Conservation (phyloP, 2,888 invertebrate species). For the Sinelater perroti region DNA sequence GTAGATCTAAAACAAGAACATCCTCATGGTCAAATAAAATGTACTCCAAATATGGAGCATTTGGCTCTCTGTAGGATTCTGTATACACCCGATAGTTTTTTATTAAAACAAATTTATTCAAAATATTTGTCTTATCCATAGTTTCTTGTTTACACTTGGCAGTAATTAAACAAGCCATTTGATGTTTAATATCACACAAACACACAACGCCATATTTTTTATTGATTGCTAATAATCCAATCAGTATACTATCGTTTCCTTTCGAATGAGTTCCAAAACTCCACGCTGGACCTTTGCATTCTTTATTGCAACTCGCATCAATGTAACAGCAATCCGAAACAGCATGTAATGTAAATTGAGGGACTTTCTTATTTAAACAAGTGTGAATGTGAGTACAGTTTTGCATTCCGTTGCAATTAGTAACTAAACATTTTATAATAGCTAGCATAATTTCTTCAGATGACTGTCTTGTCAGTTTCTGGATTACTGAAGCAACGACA, state of each 20-base stretch:
- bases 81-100: conserved; percentile 37
- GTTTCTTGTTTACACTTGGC: not conserved
- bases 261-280: conserved; percentile 40
- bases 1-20: conserved; percentile 23
- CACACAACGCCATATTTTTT: conserved; percentile 36
- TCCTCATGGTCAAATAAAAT: conserved; percentile 36
- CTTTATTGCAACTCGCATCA: conserved; percentile 22
- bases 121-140: conserved; percentile 2
- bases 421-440: conserved; percentile 1
- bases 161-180: conserved; percentile 31
- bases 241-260: conserved; percentile 24
- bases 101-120: conserved; percentile 37
- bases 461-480: not conserved
- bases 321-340: conserved; percentile 33
- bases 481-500: conserved; percentile 10
- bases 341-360: conserved; percentile 26
- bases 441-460: conserved; percentile 17
- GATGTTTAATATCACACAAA: conserved; percentile 32
- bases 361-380: conserved; percentile 24
- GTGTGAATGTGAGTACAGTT: not conserved
- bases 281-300: conserved; percentile 35
- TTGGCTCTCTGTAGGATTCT: conserved; percentile 36
- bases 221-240: conserved; percentile 33
- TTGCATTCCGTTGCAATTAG: not conserved
- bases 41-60: conserved; percentile 36